Evolutionary conservation across 2,888 invertebrate genomes (phyloP), one percentile per base, ranked within the genome.

Genomic region (Clunio marinus): DNA sequence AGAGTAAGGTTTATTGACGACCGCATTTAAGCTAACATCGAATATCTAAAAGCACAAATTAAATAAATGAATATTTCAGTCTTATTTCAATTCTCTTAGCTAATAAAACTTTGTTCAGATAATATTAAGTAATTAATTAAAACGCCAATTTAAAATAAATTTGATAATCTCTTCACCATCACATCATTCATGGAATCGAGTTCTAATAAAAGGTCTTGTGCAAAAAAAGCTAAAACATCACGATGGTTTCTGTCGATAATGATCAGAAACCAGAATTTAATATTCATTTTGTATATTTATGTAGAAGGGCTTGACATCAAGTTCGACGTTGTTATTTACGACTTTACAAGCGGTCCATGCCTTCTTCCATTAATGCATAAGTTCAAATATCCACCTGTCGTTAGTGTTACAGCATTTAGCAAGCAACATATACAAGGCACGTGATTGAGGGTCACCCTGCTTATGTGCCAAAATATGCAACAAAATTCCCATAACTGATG

Each of bases 321-420:
- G 62, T 75, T 76, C 67, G 76, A 76, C 70, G 46, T 74, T 3
- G 73, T 77, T 13, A 68, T 77, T 1, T 70, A 73, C 10, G 76
- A 76, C 60, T 69, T 74, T 20, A 73, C 73, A 1, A 32, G 70
- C 1, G 72, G 73, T 1, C 68, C 70, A 1, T 75, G 75, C 68
- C 59, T 75, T 1, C 69, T 73, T 51, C 74, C 74, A 10, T 67
- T 76, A 1, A 72, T 76, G 2, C 73, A 74, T 45, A 73, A 73
- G 57, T 77, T 76, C 63, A 72, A 73, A 4, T 71, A 73, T 63
- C 74, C 75, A 13, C 74, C 75, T 1, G 69, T 72, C 1, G 70
- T 76, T 2, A 74, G 71, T 4, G 69, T 74, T 3, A 70, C 71
- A 60, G 72, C 73, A 1, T 72, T 72, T 35, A 72, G 72, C 37